phyloP scores from a whole-genome alignment of 1,140 invertebrate species.

The Aricia agestis region DNA sequence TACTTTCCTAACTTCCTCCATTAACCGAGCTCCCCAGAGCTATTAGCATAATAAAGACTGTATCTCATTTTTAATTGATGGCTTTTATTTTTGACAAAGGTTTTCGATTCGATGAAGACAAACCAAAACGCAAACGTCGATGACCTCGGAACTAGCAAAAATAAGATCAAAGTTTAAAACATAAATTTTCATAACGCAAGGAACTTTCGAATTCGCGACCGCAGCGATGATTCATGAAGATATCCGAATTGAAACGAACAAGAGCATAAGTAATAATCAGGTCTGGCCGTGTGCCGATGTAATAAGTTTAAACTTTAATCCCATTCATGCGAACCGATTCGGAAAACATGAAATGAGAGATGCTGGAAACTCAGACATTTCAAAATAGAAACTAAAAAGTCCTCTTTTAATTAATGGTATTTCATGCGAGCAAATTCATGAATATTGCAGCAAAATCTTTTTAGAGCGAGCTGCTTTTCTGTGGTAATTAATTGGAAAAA shows the following conservation, averaged over 20 bases:
- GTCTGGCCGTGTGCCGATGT: slow-evolving; percentile 53
- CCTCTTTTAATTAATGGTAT: slow-evolving; percentile 1
- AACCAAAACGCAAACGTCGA: background rate
- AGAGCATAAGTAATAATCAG: slow-evolving; percentile 47
- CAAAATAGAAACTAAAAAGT: background rate
- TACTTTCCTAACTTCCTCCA: slow-evolving; percentile 44
- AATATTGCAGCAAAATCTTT: background rate
- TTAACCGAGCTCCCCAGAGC: slow-evolving; percentile 46
- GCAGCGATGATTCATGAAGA: slow-evolving; percentile 21
- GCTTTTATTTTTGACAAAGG: background rate
- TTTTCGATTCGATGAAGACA: background rate
- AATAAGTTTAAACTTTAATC: slow-evolving; percentile 64
- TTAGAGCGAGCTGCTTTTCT: background rate
- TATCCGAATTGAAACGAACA: slow-evolving; percentile 19
- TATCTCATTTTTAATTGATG: slow-evolving; percentile 1
- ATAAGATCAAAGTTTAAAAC: slow-evolving; percentile 5
- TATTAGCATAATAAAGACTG: slow-evolving; percentile 20
- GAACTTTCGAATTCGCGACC: slow-evolving; percentile 13
- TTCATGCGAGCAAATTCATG: slow-evolving; percentile 1
- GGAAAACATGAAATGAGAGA: slow-evolving; percentile 36
- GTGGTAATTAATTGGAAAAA: background rate
- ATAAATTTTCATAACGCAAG: slow-evolving; percentile 10
- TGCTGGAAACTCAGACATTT: background rate
- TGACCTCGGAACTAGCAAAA: background rate
- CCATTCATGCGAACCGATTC: slow-evolving; percentile 40